Conservation (phyloP, 92 coral and sea anemone genomes). For the Epizoanthus rinbou region DNA sequence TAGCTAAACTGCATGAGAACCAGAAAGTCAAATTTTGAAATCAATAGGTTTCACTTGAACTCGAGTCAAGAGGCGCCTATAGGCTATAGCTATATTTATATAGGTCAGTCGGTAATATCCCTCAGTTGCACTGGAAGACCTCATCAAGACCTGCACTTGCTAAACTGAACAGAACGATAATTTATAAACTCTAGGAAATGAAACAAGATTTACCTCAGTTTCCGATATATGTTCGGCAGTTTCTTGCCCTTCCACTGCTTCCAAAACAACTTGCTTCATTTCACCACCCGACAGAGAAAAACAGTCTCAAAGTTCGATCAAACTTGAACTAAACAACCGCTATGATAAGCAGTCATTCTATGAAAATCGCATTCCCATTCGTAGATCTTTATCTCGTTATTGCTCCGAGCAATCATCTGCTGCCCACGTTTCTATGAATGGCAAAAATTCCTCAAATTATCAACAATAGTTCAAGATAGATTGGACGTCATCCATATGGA, state of each 20-base stretch:
- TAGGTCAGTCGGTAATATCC: too few species aligned
- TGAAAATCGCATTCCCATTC: not conserved
- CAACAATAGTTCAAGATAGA: too few species aligned
- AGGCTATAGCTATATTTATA: not conserved
- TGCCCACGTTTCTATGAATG: constrained; percentile 29
- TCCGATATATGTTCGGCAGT: constrained; percentile 16
- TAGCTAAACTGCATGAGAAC: not conserved
- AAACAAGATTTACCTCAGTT: constrained; percentile 24
- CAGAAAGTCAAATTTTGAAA: not conserved
- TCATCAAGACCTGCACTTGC: not conserved
- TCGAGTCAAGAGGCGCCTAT: not conserved
- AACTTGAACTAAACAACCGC: constrained; percentile 11
- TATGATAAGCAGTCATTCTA: constrained; percentile 7
- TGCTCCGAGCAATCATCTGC: not conserved
- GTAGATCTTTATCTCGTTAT: constrained; percentile 14
- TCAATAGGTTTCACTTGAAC: not conserved
- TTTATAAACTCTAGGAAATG: not conserved
- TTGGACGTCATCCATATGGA: not conserved
- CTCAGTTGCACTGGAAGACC: too few species aligned
- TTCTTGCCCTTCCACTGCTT: constrained; percentile 19
- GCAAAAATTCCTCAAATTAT: constrained; percentile 14
- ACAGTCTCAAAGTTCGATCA: not conserved
- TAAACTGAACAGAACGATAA: not conserved
- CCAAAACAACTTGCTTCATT: constrained; percentile 34
- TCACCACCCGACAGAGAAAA: not conserved